phyloP scores from a whole-genome alignment of 2,888 invertebrate genomes.

The Taenaris catops region DNA sequence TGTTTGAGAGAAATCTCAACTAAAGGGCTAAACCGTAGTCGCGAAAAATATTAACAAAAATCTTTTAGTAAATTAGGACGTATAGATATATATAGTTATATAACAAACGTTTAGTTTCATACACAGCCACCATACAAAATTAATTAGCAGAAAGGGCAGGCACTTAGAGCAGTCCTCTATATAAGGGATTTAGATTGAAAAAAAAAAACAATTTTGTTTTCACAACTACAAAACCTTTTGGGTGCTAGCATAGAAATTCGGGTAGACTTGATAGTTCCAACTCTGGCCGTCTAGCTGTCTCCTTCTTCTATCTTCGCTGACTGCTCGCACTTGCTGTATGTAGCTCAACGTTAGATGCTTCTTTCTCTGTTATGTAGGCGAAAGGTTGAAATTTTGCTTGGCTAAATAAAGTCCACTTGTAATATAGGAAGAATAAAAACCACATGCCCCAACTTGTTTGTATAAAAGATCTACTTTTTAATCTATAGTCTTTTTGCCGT shows the following conservation, averaged over 20 bases:
- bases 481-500: too few species aligned
- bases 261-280: conserved; percentile 93
- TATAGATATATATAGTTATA: too few species aligned
- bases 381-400: conserved; percentile 7
- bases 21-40: too few species aligned
- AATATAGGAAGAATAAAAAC: too few species aligned
- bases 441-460: too few species aligned
- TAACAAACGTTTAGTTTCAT: neutral
- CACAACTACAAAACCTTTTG: conserved; percentile 87
- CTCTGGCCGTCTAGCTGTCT: conserved; percentile 72
- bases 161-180: conserved; percentile 1
- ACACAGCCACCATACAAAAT: conserved; percentile 1
- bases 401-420: too few species aligned
- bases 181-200: neutral
- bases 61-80: too few species aligned
- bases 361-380: conserved; percentile 43
- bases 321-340: conserved; percentile 65
- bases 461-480: too few species aligned
- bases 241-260: conserved; percentile 89
- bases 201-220: conserved; percentile 7
- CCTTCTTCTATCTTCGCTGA: conserved; percentile 55
- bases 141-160: neutral
- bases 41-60: too few species aligned
- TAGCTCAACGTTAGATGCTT: conserved; percentile 62
- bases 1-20: too few species aligned